Percentiles rank a stretch among this genome's conserved stretches.
These are phyloP conservation scores for Phataginus tricuspis DNA, from an alignment of 2,797 vertebrate species.

Conservation along the genomic window DNA sequence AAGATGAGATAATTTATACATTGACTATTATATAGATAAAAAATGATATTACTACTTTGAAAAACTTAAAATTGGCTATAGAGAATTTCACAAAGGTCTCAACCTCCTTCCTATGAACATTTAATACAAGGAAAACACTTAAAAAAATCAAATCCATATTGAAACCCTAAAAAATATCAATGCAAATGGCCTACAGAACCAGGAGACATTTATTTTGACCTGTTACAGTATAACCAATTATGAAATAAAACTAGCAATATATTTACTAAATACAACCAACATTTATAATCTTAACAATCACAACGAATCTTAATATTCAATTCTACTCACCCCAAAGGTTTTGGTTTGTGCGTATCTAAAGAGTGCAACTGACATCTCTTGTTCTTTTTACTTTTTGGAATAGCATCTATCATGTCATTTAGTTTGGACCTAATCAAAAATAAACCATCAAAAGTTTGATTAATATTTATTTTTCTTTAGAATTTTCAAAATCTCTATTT, in stretches of 20 bases:
- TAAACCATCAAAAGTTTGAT: slow-evolving; percentile 29
- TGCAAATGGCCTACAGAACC: not conserved
- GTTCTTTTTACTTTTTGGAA: slow-evolving; percentile 99
- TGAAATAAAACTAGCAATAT: not conserved
- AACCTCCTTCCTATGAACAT: slow-evolving; percentile 25
- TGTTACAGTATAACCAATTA: slow-evolving; percentile 44
- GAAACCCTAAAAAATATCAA: not conserved
- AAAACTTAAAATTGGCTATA: slow-evolving; percentile 49
- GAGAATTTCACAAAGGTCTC: slow-evolving; percentile 47
- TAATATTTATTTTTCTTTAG: slow-evolving; percentile 33
- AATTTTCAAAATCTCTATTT: slow-evolving; percentile 42
- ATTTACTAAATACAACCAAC: slow-evolving; percentile 44
- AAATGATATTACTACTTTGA: slow-evolving; percentile 20
- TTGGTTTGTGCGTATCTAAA: slow-evolving; percentile 98
- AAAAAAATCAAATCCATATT: slow-evolving; percentile 3
- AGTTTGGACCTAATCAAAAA: slow-evolving; percentile 92
- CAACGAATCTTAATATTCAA: slow-evolving; percentile 35
- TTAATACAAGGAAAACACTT: not conserved
- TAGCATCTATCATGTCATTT: slow-evolving; percentile 96
- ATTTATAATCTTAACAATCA: slow-evolving; percentile 55
- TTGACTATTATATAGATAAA: slow-evolving; percentile 26
- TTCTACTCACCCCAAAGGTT: slow-evolving; percentile 95
- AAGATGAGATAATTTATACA: slow-evolving; percentile 55
- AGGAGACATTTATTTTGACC: slow-evolving; percentile 50
- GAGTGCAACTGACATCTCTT: slow-evolving; percentile 98